phyloP scores from a whole-genome alignment of 2,888 invertebrate genomes.

The Merodon equestris region DNA sequence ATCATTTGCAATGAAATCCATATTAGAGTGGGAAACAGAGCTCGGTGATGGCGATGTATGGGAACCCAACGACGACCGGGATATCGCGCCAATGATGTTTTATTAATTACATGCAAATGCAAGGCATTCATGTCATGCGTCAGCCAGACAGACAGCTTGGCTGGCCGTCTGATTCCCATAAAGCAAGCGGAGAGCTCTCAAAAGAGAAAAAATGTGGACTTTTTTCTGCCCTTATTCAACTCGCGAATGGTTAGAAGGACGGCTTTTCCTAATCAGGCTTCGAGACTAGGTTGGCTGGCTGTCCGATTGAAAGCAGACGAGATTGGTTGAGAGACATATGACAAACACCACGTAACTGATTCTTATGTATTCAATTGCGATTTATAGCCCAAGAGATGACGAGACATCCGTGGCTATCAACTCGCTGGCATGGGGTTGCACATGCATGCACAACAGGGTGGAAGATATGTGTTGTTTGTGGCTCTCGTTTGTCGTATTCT shows the following conservation, averaged over 20 bases:
- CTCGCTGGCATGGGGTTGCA: background rate
- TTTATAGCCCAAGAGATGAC: constrained; percentile 29
- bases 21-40: constrained; percentile 11
- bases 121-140: constrained; percentile 44
- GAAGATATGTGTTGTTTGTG: too few species aligned
- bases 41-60: constrained; percentile 12
- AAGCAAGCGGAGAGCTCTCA: background rate
- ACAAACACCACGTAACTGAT: constrained; percentile 14
- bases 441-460: background rate
- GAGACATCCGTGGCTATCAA: constrained; percentile 27
- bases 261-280: constrained; percentile 42
- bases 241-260: constrained; percentile 37
- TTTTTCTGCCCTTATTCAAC: constrained; percentile 44
- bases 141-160: constrained; percentile 30
- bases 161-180: constrained; percentile 7
- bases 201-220: constrained; percentile 10
- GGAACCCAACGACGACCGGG: constrained; percentile 37
- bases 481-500: too few species aligned
- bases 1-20: constrained; percentile 6
- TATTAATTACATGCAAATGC: constrained; percentile 66
- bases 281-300: constrained; percentile 48
- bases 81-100: constrained; percentile 54
- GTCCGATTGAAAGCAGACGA: constrained; percentile 15
- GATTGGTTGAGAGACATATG: background rate
- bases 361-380: constrained; percentile 42